These are phyloP conservation scores for Chiridota heheva DNA, from an alignment of 35 echinoderm and acorn worm species.

Conservation along the genomic window DNA sequence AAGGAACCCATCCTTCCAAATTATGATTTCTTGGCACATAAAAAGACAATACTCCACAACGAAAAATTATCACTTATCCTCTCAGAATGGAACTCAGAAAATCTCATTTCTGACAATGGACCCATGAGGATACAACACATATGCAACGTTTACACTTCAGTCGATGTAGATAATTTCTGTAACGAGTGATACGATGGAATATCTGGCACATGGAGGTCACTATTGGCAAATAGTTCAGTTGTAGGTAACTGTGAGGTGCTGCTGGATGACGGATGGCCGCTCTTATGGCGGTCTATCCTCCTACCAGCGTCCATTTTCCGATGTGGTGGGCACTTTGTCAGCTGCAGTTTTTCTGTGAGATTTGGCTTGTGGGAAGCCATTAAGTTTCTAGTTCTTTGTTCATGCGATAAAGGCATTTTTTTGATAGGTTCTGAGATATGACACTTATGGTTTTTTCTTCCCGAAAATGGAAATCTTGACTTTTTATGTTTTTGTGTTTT, in stretches of 20 bases:
- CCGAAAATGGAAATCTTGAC: too few species aligned
- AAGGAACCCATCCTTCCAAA: too few species aligned
- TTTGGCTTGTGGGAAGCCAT: slow-evolving; percentile 16
- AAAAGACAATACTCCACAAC: too few species aligned
- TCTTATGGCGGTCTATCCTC: slow-evolving; percentile 17
- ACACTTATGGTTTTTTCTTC: too few species aligned
- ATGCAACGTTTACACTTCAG: slow-evolving; percentile 53
- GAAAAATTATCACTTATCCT: too few species aligned
- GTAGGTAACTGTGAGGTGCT: slow-evolving; percentile 44
- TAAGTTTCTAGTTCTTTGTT: slow-evolving; percentile 28
- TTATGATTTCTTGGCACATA: too few species aligned
- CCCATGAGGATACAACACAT: too few species aligned
- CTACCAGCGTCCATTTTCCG: slow-evolving; percentile 44
- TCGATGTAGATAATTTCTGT: slow-evolving; percentile 32
- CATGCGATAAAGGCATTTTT: slow-evolving; percentile 34
- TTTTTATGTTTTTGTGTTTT: slow-evolving; percentile 7
- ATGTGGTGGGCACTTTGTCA: slow-evolving; percentile 41
- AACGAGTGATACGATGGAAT: slow-evolving; percentile 39
- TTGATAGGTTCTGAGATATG: too few species aligned
- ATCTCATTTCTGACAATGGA: too few species aligned
- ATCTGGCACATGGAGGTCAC: slow-evolving; percentile 25
- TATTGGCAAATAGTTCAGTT: not conserved
- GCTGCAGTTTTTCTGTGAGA: slow-evolving; percentile 34
- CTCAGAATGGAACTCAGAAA: too few species aligned
- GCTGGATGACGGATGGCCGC: slow-evolving; percentile 17